phyloP scores from a whole-genome alignment of 2,113 vertebrate species.

The Tragelaphus strepsiceros region DNA sequence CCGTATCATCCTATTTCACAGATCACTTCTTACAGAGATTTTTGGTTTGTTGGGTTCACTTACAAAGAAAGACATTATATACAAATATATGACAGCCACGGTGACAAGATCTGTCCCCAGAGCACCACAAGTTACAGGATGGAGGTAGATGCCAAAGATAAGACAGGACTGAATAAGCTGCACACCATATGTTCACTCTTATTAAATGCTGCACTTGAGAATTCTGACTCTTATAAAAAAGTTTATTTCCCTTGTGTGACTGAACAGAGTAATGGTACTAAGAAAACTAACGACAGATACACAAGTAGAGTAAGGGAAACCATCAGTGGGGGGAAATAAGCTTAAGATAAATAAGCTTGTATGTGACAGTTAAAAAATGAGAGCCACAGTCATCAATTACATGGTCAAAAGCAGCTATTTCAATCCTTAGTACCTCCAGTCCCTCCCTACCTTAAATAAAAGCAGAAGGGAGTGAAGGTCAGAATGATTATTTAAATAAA shows the following conservation, averaged over 20 bases:
- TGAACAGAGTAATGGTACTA: neutral
- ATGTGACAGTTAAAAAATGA: constrained; percentile 20
- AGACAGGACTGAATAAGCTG: neutral
- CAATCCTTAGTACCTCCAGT: neutral
- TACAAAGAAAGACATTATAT: constrained; percentile 9
- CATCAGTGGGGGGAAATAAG: neutral
- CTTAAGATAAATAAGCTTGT: neutral
- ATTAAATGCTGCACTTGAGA: neutral
- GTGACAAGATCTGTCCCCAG: neutral
- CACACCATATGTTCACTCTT: neutral
- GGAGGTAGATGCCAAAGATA: neutral
- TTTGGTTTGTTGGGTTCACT: neutral
- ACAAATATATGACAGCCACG: neutral
- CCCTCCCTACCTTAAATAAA: neutral
- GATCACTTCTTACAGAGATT: constrained; percentile 43
- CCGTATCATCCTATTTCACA: constrained; percentile 23
- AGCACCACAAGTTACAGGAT: neutral
- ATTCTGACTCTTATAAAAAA: constrained; percentile 2
- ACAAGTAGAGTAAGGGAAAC: neutral
- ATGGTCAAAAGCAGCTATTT: neutral
- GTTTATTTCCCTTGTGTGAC: constrained; percentile 10
- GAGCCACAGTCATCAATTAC: constrained; percentile 7
- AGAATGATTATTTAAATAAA: constrained; percentile 13
- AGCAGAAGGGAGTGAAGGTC: constrained; percentile 35
- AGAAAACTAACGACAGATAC: neutral